Base-by-base conservation (phyloP, 2,797 vertebrate species). In the Sandelia bainsii region DNA sequence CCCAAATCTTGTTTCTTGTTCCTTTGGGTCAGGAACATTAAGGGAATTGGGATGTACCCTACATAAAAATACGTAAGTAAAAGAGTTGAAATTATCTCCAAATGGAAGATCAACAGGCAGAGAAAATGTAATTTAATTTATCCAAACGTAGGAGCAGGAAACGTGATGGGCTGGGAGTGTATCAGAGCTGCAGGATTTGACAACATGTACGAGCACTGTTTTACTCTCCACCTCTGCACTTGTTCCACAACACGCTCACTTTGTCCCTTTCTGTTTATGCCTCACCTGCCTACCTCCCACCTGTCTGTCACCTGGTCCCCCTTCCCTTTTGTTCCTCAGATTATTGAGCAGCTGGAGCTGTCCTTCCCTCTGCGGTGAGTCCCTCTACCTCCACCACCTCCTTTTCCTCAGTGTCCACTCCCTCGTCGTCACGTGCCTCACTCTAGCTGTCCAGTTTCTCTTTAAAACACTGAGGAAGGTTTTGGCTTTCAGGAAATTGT, bases 311-410 rank as follows among this genome's bases (percentile, higher is more conserved):
- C 81, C 75, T 86, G 79, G 72, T 12, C 75, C 78, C 77, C 78
- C 79, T 82, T 58, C 79, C 70, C 45, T 87, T 87, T 40, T 83
- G 45, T 87, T 68, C 80, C 81, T 81, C 91, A 97, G 96, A 93
- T 97, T 71, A 96, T 95, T 19, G 96, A 96, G 82, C 96, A 96
- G 89, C 92, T 97, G 92, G 96, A 97, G 70, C 90, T 96, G 62
- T 97, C 96, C 75, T 96, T 96, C 85, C 95, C 95, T 4, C 81
- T 96, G 57, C 86, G 96, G 96, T 96, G 90, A 93, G 92, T 93
- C 66, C 81, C 79, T 84, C 64, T 80, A 57, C 81, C 78, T 78
- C 34, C 63, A 58, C 74, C 72, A 62, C 69, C 42, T 29, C 62
- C 27, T 22, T 49, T 32, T 66, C 63, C 65, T 61, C 66, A 16